A percentile compares a stretch with the other conserved stretches of the same genome.
These are phyloP conservation scores for Phoxinus phoxinus DNA, from an alignment of 2,113 vertebrate species.

Conservation along the genomic window DNA sequence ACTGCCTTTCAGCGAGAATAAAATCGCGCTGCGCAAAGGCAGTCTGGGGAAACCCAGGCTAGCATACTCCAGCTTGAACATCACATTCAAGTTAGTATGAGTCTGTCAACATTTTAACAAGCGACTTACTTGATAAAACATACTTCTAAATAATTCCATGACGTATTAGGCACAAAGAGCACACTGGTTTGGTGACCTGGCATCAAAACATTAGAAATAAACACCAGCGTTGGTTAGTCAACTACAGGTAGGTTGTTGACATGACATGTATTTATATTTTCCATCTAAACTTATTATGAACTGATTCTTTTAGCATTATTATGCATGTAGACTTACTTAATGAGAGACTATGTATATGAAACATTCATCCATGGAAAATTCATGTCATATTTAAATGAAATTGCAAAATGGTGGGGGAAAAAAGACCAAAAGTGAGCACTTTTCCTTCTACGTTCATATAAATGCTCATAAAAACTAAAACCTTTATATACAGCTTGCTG, in stretches of 20 bases:
- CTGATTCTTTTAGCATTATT: background rate
- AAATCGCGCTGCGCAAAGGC: too few species aligned
- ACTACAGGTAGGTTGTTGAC: background rate
- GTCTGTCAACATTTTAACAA: slow-evolving; percentile 25
- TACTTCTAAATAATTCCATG: background rate
- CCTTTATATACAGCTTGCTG: too few species aligned
- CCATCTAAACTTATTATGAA: background rate
- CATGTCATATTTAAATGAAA: too few species aligned
- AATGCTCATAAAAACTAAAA: too few species aligned
- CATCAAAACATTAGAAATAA: background rate
- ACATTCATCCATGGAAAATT: too few species aligned
- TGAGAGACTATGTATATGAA: too few species aligned
- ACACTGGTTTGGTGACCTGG: background rate
- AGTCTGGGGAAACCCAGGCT: too few species aligned
- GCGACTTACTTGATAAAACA: background rate
- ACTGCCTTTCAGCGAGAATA: too few species aligned
- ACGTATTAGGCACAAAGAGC: background rate
- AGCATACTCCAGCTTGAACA: background rate
- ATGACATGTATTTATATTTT: background rate
- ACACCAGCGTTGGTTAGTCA: background rate
- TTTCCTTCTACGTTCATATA: too few species aligned
- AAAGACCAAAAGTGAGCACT: too few species aligned
- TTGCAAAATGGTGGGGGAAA: too few species aligned
- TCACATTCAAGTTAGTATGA: background rate
- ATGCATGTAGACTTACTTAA: background rate